phyloP scores from a whole-genome alignment of 2,797 vertebrate species.

The Spheniscus humboldti region DNA sequence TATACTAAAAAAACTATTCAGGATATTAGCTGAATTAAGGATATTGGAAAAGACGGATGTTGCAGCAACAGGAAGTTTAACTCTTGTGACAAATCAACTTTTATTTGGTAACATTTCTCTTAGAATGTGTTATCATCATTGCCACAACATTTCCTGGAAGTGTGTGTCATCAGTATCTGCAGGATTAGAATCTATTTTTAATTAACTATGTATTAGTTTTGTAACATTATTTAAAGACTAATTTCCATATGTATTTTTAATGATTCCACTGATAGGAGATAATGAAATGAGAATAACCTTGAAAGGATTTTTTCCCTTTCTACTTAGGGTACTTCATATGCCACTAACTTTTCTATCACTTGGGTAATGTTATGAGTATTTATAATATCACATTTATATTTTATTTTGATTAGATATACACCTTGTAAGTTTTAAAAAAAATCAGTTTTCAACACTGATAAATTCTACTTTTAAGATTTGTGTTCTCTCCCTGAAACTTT shows the following conservation, averaged over 20 bases:
- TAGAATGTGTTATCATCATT: not conserved
- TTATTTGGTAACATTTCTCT: not conserved
- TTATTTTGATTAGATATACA: not conserved
- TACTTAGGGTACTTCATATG: not conserved
- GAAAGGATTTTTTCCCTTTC: not conserved
- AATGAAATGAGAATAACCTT: conserved; percentile 5
- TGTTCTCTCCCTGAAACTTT: not conserved
- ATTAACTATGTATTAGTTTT: conserved; percentile 3
- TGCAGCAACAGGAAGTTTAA: not conserved
- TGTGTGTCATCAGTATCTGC: not conserved
- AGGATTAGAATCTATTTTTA: not conserved
- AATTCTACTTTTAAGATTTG: not conserved
- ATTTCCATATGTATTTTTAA: not conserved
- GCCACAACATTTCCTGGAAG: not conserved
- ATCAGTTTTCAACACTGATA: not conserved
- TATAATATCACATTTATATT: not conserved
- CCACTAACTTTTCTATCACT: not conserved
- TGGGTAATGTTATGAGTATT: not conserved
- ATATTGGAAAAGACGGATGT: not conserved
- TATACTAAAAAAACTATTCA: not conserved
- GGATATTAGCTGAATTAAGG: not conserved
- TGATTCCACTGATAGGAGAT: not conserved
- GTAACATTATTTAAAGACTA: not conserved
- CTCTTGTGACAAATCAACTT: not conserved
- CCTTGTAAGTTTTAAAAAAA: not conserved